phyloP scores from a whole-genome alignment of 2,888 invertebrate species.

The Dolichomitus sp. region DNA sequence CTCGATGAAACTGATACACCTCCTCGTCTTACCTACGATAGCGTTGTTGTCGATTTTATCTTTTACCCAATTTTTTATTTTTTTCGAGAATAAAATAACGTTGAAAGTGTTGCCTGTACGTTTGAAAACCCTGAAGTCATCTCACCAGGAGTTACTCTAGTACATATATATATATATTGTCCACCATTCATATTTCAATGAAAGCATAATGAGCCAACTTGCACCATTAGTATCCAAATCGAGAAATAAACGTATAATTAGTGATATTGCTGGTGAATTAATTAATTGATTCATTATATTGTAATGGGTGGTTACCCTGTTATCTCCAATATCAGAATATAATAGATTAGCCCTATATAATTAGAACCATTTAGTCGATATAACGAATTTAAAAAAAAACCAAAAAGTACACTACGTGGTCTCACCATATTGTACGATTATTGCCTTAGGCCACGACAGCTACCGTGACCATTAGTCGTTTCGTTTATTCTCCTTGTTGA shows the following conservation, averaged over 20 bases:
- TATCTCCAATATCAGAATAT: background rate
- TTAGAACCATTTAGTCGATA: background rate
- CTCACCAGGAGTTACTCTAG: background rate
- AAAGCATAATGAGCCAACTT: background rate
- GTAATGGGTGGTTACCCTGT: background rate
- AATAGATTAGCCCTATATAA: background rate
- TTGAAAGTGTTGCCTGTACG: no score
- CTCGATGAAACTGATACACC: no score
- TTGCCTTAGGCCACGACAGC: slow-evolving; percentile 34
- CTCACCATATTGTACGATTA: slow-evolving; percentile 3
- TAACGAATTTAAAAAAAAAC: background rate
- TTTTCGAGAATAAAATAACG: no score
- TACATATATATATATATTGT: background rate
- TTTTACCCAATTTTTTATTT: no score
- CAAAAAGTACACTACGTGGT: background rate
- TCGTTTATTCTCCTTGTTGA: slow-evolving; percentile 7
- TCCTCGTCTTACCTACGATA: no score
- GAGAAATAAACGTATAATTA: slow-evolving; percentile 1
- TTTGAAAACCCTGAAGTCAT: no score
- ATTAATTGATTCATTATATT: slow-evolving; percentile 7
- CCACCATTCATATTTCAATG: background rate
- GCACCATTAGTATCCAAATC: slow-evolving; percentile 1
- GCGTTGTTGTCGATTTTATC: no score
- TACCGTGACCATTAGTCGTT: slow-evolving; percentile 46
- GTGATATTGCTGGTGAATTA: slow-evolving; percentile 1